phyloP scores from a whole-genome alignment of 1,140 invertebrate genomes.

The Hyphantria cunea region DNA sequence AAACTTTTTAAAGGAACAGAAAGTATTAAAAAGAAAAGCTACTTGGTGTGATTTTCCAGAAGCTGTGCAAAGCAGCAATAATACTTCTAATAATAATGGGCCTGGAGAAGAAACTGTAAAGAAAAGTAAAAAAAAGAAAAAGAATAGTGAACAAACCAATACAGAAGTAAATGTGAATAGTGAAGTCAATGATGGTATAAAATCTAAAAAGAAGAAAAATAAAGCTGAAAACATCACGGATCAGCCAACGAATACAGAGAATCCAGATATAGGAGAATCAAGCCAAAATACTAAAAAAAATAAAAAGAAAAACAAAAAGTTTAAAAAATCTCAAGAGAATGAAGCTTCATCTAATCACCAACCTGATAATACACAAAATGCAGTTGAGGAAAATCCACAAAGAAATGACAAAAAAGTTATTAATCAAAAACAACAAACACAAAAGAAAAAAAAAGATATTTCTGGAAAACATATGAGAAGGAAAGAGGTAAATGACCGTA shows the following conservation, averaged over 20 bases:
- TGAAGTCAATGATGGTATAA: conserved; percentile 15
- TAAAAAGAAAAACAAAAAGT: conserved; percentile 33
- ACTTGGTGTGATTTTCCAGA: conserved; percentile 82
- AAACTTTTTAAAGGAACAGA: conserved; percentile 81
- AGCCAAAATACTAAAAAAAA: conserved; percentile 10
- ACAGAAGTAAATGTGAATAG: neutral
- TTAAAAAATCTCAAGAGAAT: conserved; percentile 4
- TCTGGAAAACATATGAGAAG: conserved; percentile 63
- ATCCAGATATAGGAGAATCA: conserved; percentile 27
- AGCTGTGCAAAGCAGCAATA: conserved; percentile 36
- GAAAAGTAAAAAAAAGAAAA: conserved; percentile 35
- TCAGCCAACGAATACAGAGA: conserved; percentile 31
- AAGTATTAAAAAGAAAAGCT: conserved; percentile 69
- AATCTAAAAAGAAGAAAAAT: conserved; percentile 48
- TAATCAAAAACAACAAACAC: conserved; percentile 51
- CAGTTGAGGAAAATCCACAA: neutral
- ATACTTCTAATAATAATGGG: conserved; percentile 23
- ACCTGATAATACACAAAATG: neutral
- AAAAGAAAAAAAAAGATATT: conserved; percentile 47
- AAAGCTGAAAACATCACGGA: conserved; percentile 33
- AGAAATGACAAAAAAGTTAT: conserved; percentile 50
- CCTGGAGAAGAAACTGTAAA: conserved; percentile 35
- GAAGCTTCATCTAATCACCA: neutral
- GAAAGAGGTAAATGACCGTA: conserved; percentile 76
- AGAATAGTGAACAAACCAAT: neutral